phyloP scores from a whole-genome alignment of 2,797 vertebrate species.

The Urophycis tenuis region DNA sequence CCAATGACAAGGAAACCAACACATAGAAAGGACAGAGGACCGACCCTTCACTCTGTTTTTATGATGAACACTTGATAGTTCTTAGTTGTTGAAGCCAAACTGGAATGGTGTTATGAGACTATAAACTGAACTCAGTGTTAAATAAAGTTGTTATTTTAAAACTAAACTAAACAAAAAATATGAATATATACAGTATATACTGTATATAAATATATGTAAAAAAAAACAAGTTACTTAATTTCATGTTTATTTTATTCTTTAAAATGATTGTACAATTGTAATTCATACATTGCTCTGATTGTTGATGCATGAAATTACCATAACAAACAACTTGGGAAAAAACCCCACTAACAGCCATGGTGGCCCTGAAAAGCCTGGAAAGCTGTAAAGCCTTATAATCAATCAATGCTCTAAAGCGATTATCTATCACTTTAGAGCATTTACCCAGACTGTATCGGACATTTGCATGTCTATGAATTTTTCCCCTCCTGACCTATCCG shows the following conservation, averaged over 20 bases:
- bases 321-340: background rate
- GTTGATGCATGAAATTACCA: background rate
- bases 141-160: no score
- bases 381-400: no score
- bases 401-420: background rate
- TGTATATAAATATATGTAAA: no score
- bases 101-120: no score
- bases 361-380: background rate
- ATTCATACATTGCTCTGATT: background rate
- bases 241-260: background rate
- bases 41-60: no score
- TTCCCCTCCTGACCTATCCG: background rate
- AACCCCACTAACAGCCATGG: background rate
- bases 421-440: background rate
- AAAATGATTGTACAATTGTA: background rate
- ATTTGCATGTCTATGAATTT: slow-evolving; percentile 12
- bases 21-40: no score
- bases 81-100: no score
- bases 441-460: background rate
- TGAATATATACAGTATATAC: no score
- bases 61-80: no score
- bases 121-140: no score
- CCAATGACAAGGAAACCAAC: no score
- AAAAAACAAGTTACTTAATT: background rate
- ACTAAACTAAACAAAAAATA: no score